Evolutionary conservation across 2,888 invertebrate genomes (phyloP).

Genomic region (Macaria notata): DNA sequence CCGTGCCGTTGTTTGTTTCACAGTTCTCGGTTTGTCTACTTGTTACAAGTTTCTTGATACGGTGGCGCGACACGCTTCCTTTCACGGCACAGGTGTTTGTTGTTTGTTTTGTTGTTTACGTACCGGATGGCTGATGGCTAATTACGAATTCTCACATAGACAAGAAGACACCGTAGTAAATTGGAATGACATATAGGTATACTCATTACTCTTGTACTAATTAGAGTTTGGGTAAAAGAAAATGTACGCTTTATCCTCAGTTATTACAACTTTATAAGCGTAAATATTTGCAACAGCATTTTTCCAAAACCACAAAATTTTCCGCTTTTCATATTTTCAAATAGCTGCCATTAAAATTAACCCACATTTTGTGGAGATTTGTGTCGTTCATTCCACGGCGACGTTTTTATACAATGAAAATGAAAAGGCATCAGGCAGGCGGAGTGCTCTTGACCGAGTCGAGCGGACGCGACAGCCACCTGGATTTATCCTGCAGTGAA

Average conservation of each 20-base stretch:
- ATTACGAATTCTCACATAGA: background rate
- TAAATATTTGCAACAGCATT: no score
- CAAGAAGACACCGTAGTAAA: background rate
- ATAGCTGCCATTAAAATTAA: slow-evolving; percentile 11
- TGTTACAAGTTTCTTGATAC: slow-evolving; percentile 62
- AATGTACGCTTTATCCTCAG: no score
- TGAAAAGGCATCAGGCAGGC: slow-evolving; percentile 49
- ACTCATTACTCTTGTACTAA: no score
- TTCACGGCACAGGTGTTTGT: slow-evolving; percentile 19
- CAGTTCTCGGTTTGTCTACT: slow-evolving; percentile 61
- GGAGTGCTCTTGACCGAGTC: slow-evolving; percentile 49
- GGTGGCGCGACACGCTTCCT: slow-evolving; percentile 40
- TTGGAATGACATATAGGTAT: no score
- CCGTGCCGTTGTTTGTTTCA: slow-evolving; percentile 72
- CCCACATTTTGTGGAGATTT: slow-evolving; percentile 2
- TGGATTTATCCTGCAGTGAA: slow-evolving; percentile 38
- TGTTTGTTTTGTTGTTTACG: slow-evolving; percentile 13
- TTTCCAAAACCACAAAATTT: background rate
- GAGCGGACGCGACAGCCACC: slow-evolving; percentile 34
- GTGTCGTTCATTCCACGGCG: slow-evolving; percentile 17
- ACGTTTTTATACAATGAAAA: slow-evolving; percentile 49
- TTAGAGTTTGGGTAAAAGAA: no score
- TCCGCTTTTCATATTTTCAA: no score
- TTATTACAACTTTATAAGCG: no score
- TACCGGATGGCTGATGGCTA: background rate